These are phyloP conservation scores for Sipha flava DNA, from an alignment of 1,140 invertebrate genomes.

Conservation along the genomic window DNA sequence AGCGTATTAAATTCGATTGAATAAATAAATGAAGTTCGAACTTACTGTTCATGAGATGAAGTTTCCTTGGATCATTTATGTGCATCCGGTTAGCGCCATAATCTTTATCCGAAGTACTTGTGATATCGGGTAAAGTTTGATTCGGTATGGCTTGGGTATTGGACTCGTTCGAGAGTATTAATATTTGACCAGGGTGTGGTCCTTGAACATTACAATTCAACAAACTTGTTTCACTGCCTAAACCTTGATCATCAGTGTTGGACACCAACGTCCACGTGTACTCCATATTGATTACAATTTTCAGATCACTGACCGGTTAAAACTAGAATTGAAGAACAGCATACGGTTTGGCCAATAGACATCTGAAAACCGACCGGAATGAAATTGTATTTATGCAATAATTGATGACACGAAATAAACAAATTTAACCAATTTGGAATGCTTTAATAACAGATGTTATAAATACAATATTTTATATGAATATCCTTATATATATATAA, in stretches of 20 bases:
- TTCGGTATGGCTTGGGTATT: neutral
- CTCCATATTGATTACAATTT: neutral
- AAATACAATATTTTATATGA: too few relatives aligned
- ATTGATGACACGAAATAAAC: too few relatives aligned
- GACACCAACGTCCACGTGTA: conserved; percentile 23
- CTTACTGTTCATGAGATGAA: conserved; percentile 1
- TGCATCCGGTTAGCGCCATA: neutral
- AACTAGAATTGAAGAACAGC: neutral
- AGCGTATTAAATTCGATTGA: too few relatives aligned
- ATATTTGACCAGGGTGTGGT: neutral
- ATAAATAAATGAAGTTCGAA: neutral
- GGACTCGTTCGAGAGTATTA: conserved; percentile 18
- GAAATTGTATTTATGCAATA: too few relatives aligned
- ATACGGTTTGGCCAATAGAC: neutral
- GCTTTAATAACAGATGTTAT: too few relatives aligned
- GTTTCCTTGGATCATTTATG: neutral
- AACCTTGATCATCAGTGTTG: conserved; percentile 4
- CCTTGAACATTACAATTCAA: conserved; percentile 14
- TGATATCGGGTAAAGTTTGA: neutral
- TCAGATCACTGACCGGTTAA: neutral
- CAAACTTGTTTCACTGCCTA: neutral
- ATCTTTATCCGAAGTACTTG: conserved; percentile 8
- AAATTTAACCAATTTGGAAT: too few relatives aligned
- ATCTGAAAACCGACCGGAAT: too few relatives aligned
- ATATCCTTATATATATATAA: too few relatives aligned